Base-by-base conservation (phyloP, 2,113 vertebrate genomes). In the Nematolebias whitei region DNA sequence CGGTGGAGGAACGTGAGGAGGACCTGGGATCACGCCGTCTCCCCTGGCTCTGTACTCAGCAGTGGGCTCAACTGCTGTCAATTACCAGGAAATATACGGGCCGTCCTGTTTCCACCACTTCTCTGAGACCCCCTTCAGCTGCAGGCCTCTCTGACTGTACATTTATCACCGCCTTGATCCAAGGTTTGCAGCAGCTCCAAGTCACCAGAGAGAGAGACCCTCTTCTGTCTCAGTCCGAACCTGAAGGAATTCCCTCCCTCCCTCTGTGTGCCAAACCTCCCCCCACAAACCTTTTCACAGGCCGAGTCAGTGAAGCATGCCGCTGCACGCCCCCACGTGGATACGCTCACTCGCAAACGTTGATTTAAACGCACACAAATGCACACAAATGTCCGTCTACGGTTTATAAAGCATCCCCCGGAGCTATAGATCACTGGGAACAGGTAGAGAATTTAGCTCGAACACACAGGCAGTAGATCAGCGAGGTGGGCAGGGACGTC, bases 401-500 rank as follows among this genome's bases (percentile, higher is more conserved):
- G 71, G 71, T 71, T 54, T 79, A 82, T 85, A 81, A 85, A 65
- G 19, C 38, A 78, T 70, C 54, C 68, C 76, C 79, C 9, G 69
- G 63, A 84, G 87, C 80, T 70, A 78, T 84, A 88, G 78, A 86
- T 90, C 85, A 87, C 24, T 63, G 64, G 67, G 65, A 87, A 79
- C 82, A 87, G 87, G 85, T 86, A 88, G 54, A 79, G 68, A 79
- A 54, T 76, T 78, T 65, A 73, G 71, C 64, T 58, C 49, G 47
- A 52, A 43, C 61, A 58, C 48, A 68, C 74, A 74, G 75, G 84
- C 82, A 45, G 83, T 92, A 92, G 84, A 90, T 93, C 90, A 90
- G 59, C 47, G 80, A 77, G 82, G 86, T 87, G 82, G 82, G 86
- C 83, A 83, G 82, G 71, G 69, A 87, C 75, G 89, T 91, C 89